These are phyloP conservation scores for Apeira syringaria DNA, from an alignment of 2,888 invertebrate genomes.

Conservation along the genomic window DNA sequence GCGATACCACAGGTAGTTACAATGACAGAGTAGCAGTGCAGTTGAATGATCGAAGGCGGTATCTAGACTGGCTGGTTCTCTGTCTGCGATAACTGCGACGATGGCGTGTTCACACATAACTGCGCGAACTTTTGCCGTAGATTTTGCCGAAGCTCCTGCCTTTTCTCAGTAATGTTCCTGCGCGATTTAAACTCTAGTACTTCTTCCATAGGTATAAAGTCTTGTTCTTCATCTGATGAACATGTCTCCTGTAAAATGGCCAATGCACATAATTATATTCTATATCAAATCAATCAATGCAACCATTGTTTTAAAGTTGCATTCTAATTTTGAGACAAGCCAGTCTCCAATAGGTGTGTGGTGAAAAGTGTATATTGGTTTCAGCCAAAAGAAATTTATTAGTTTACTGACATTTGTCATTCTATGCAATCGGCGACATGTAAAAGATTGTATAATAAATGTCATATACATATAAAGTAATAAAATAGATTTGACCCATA, in stretches of 20 bases:
- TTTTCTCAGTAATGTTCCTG: slow-evolving; percentile 90
- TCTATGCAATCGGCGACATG: no score
- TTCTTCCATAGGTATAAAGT: slow-evolving; percentile 93
- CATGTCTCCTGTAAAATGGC: slow-evolving; percentile 87
- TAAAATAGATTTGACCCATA: no score
- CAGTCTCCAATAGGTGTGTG: no score
- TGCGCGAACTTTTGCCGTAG: slow-evolving; percentile 92
- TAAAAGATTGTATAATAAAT: no score
- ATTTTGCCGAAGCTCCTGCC: slow-evolving; percentile 91
- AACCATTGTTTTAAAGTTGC: no score
- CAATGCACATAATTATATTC: no score
- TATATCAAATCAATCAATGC: no score
- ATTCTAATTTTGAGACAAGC: no score
- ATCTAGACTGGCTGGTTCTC: slow-evolving; percentile 49
- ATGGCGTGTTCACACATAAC: slow-evolving; percentile 85
- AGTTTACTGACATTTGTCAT: no score
- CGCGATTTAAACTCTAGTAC: slow-evolving; percentile 93
- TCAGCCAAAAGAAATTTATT: no score
- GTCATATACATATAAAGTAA: not conserved
- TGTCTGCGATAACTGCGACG: slow-evolving; percentile 29
- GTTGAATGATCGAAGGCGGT: slow-evolving; percentile 36
- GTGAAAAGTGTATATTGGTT: no score
- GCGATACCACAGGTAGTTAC: slow-evolving; percentile 13
- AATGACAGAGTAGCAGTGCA: slow-evolving; percentile 41
- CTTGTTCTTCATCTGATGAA: slow-evolving; percentile 90